Percentiles rank a stretch among this genome's conserved stretches.
Evolutionary conservation across 2,113 vertebrate species (phyloP).

Genomic region (Tragelaphus scriptus): DNA sequence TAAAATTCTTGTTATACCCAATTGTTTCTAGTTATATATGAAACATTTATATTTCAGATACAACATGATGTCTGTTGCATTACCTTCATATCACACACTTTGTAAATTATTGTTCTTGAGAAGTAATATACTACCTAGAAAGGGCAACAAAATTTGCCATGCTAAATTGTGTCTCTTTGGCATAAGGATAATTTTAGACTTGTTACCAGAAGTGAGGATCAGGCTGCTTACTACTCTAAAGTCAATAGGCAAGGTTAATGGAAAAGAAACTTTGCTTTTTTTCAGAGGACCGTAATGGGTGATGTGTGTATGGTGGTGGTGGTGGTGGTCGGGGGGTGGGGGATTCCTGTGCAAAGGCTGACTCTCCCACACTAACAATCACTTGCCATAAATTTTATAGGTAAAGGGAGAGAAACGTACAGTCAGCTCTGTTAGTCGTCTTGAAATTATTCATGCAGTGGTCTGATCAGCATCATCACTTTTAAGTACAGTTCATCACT

Average conservation of each 20-base stretch:
- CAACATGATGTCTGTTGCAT: not conserved
- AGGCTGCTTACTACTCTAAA: not conserved
- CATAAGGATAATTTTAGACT: not conserved
- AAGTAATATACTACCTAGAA: not conserved
- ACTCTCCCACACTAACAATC: not conserved
- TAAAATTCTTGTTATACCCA: not conserved
- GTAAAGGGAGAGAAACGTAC: not conserved
- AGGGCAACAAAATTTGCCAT: not conserved
- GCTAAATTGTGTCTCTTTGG: not conserved
- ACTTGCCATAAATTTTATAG: not conserved
- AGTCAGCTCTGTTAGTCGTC: not conserved
- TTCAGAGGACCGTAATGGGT: not conserved
- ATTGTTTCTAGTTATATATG: not conserved
- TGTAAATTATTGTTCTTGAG: not conserved
- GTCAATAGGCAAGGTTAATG: not conserved
- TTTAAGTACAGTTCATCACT: not conserved
- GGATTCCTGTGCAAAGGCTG: not conserved
- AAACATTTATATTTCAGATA: not conserved
- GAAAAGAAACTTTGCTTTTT: not conserved
- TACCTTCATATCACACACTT: not conserved
- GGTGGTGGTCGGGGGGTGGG: not conserved
- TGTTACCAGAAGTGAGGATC: not conserved
- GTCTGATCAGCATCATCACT: not conserved
- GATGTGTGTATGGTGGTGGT: not conserved
- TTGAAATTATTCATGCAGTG: not conserved